phyloP scores from a whole-genome alignment of 2,113 vertebrate species.

The Anhinga rufa region DNA sequence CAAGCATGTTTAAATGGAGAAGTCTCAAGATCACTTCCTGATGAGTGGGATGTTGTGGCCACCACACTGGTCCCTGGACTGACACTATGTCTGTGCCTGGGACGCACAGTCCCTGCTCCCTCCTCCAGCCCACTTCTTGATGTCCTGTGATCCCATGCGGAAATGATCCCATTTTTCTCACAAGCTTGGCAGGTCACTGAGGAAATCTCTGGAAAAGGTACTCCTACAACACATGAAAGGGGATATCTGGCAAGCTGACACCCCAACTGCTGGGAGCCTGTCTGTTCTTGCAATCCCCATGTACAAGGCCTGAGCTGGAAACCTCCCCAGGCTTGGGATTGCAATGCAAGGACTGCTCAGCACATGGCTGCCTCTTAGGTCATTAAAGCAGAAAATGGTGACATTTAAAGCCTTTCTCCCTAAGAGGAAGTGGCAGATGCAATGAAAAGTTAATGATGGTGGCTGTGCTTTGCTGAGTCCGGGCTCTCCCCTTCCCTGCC shows the following conservation, averaged over 20 bases:
- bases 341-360: fast-evolving
- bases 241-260: not conserved
- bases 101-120: not conserved
- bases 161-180: not conserved
- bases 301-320: not conserved
- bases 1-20: not conserved
- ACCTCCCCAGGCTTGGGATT: not conserved
- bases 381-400: not conserved
- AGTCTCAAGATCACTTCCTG: not conserved
- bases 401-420: not conserved
- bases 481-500: not conserved
- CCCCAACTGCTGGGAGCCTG: not conserved
- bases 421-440: not conserved
- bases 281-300: fast-evolving
- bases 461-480: not conserved
- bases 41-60: not conserved
- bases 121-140: not conserved
- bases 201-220: not conserved
- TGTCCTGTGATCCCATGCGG: not conserved
- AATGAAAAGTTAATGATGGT: not conserved
- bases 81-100: fast-evolving
- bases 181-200: not conserved
- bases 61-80: not conserved
- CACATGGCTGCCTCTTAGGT: not conserved
- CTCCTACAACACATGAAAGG: fast-evolving